Evolutionary conservation across 2,888 invertebrate genomes (phyloP).

Genomic region (Temnothorax unifasciatus): DNA sequence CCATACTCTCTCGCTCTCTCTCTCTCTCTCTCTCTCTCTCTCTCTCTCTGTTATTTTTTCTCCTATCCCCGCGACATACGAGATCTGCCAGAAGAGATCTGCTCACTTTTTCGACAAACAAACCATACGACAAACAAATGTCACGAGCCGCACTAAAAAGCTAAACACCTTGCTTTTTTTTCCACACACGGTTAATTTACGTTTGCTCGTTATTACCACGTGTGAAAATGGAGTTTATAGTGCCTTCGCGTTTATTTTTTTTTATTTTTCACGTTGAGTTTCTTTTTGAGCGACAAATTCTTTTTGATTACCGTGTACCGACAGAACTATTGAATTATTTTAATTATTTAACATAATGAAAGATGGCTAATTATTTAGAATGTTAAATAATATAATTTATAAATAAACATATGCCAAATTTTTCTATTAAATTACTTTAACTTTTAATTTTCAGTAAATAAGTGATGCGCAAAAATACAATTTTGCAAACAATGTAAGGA

Average conservation of each 20-base stretch:
- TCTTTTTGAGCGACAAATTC: background rate
- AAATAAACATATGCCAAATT: background rate
- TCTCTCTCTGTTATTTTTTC: conserved; percentile 38
- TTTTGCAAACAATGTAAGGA: conserved; percentile 5
- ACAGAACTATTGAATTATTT: background rate
- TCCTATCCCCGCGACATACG: conserved; percentile 21
- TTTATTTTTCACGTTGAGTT: background rate
- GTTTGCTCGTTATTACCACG: conserved; percentile 22
- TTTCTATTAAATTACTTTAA: background rate
- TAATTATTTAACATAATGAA: background rate
- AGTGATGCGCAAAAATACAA: background rate
- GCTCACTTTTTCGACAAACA: conserved; percentile 71
- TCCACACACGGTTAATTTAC: conserved; percentile 35
- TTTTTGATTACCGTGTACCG: background rate
- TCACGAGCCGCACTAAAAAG: conserved; percentile 44
- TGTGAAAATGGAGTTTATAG: conserved; percentile 23
- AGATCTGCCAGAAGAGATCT: conserved; percentile 20
- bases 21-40: conserved; percentile 30
- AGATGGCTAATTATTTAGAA: background rate
- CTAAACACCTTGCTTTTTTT: conserved; percentile 41
- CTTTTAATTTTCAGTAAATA: background rate
- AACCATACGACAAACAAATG: conserved; percentile 66
- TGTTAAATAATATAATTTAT: conserved; percentile 11
- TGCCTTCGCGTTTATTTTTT: background rate
- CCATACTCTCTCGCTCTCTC: conserved; percentile 33